Conservation (phyloP, 2,113 vertebrate genomes). For the Spheniscus mendiculus region DNA sequence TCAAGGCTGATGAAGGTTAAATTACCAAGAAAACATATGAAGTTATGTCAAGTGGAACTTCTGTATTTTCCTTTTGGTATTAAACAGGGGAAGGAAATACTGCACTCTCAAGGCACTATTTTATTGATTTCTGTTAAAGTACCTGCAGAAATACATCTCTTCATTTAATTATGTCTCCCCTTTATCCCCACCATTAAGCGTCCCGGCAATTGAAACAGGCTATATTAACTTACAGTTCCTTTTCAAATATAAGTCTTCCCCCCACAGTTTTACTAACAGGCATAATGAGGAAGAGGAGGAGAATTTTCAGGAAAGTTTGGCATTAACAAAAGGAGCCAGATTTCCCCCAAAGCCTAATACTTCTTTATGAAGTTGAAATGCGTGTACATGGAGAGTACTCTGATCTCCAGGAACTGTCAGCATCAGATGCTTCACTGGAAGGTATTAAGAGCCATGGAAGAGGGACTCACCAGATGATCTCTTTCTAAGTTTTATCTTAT, state of each 20-base stretch:
- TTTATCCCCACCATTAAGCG: background rate
- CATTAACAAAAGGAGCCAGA: background rate
- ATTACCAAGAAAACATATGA: background rate
- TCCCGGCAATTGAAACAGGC: background rate
- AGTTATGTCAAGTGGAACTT: background rate
- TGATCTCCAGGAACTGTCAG: background rate
- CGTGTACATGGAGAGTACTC: accelerated
- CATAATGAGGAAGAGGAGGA: background rate
- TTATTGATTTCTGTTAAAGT: background rate
- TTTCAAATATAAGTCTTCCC: background rate
- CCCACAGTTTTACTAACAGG: background rate
- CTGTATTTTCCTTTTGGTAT: background rate
- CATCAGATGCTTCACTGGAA: background rate
- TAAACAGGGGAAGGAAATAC: background rate
- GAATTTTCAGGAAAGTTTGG: background rate
- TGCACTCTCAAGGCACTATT: background rate
- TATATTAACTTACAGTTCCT: background rate
- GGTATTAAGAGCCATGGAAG: background rate
- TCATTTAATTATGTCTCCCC: background rate
- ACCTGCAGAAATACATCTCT: background rate
- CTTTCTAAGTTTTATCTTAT: background rate
- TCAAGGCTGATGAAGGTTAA: background rate
- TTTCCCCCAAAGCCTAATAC: background rate
- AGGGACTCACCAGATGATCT: background rate
- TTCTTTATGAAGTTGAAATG: background rate